Evolutionary conservation across 1,140 invertebrate genomes (phyloP), one percentile per base, ranked within the genome.

Genomic region (Neocloeon triangulifer): DNA sequence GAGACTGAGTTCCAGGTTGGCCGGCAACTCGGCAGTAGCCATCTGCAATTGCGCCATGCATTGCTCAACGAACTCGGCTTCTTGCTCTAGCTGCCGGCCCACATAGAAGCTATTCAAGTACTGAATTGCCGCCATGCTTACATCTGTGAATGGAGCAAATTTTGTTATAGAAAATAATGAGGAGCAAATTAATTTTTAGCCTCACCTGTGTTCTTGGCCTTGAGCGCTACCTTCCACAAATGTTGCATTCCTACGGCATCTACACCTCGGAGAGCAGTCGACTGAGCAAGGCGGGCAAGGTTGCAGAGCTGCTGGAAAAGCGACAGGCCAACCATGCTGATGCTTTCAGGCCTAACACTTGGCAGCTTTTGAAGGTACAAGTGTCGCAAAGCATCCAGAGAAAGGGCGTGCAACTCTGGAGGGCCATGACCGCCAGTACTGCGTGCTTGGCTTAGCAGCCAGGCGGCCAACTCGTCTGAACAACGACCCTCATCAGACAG

Each of bases 41-140:
- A 72, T 72, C 5, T 73, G 70, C 4, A 94, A 56, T 52, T 85
- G 79, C 19, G 72, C 72, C 82, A 92, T 92, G 45, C 85, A 91
- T 38, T 81, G 73, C 1, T 73, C 66, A 1, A 92, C 75, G 51
- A 94, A 92, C 46, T 91, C 84, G 35, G 80, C 74, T 49, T 92
- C 85, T 39, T 84, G 73, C 33, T 84, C 78, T 16, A 91, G 47
- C 49, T 84, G 77, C 39, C 79, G 71, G 16, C 80, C 79, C 63
- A 91, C 85, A 39, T 62, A 63, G 51, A 91, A 94, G 42, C 72
- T 73, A 47, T 91, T 92, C 19, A 92, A 58, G 47, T 86, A 86
- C 45, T 91, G 81, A 35, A 91, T 92, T 1, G 86, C 84, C 4
- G 82, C 75, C 67, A 89, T 74, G 37, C 81, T 89, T 1, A 92